These are phyloP conservation scores for Emydura subglobosa DNA, from an alignment of 2,113 vertebrate genomes.

Conservation along the genomic window DNA sequence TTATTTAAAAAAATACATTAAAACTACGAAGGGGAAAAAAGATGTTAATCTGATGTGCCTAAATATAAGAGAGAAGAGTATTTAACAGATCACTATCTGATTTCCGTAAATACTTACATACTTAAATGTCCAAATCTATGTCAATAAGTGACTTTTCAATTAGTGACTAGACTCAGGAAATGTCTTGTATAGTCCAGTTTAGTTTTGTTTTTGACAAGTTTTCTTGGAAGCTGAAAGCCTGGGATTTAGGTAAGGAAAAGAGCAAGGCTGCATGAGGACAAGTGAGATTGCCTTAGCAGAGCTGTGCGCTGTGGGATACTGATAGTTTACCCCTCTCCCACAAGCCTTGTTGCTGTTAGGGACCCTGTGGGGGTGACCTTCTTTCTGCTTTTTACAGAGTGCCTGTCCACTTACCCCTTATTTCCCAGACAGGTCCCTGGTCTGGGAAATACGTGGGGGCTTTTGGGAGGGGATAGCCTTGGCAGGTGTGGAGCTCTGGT, in stretches of 20 bases:
- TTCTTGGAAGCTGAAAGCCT: slow-evolving; percentile 47
- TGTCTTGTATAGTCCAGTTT: background rate
- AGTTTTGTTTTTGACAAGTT: slow-evolving; percentile 47
- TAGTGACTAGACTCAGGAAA: background rate
- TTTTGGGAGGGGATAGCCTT: background rate
- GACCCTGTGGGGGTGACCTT: background rate
- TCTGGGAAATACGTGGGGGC: background rate
- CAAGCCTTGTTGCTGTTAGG: too few species aligned
- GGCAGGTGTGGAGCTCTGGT: background rate
- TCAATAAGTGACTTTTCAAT: slow-evolving; percentile 36
- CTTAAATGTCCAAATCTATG: background rate
- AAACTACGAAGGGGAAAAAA: slow-evolving; percentile 18
- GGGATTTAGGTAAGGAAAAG: rapidly evolving
- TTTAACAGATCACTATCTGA: slow-evolving; percentile 35
- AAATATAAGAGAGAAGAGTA: slow-evolving; percentile 1
- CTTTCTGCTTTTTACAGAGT: background rate
- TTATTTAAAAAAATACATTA: background rate
- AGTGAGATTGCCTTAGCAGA: rapidly evolving
- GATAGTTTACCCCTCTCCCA: too few species aligned
- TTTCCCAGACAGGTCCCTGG: background rate
- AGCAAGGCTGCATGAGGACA: rapidly evolving
- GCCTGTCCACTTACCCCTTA: background rate
- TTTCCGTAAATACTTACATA: slow-evolving; percentile 12
- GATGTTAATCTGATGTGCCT: background rate
- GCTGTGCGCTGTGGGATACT: rapidly evolving